Conservation (phyloP, 2,888 invertebrate genomes). For the Matsumyia berberina region DNA sequence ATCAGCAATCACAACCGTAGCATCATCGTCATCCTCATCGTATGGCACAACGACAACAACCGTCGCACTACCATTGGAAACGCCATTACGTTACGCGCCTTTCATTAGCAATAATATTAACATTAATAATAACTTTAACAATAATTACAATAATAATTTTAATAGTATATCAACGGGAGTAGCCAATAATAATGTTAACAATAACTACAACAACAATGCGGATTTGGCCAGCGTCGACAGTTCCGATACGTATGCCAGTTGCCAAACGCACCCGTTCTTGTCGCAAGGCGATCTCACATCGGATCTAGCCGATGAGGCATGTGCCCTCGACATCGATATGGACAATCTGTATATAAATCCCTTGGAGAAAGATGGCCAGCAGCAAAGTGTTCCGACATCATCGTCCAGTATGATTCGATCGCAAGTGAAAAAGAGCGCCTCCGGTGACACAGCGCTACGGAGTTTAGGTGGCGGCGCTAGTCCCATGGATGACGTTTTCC, state of each 20-base stretch:
- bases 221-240: conserved; percentile 88
- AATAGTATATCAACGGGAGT: conserved; percentile 80
- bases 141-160: conserved; percentile 82
- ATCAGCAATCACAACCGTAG: conserved; percentile 57
- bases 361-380: conserved; percentile 87
- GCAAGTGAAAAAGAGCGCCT: conserved; percentile 91
- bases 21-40: conserved; percentile 82
- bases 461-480: conserved; percentile 86
- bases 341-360: conserved; percentile 96
- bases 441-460: conserved; percentile 90
- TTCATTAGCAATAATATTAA: conserved; percentile 79
- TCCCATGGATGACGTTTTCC: conserved; percentile 86
- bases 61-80: conserved; percentile 83
- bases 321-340: conserved; percentile 86
- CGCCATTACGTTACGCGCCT: conserved; percentile 80
- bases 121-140: conserved; percentile 81
- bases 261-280: conserved; percentile 97
- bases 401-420: conserved; percentile 85
- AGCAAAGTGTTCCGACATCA: conserved; percentile 76
- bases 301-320: conserved; percentile 84
- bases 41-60: conserved; percentile 83
- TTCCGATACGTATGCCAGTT: conserved; percentile 98
- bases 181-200: conserved; percentile 81
- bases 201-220: conserved; percentile 84
- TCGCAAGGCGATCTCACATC: conserved; percentile 92